Evolutionary conservation across 2,113 vertebrate genomes (phyloP).

Genomic region (Takifugu bimaculatus): DNA sequence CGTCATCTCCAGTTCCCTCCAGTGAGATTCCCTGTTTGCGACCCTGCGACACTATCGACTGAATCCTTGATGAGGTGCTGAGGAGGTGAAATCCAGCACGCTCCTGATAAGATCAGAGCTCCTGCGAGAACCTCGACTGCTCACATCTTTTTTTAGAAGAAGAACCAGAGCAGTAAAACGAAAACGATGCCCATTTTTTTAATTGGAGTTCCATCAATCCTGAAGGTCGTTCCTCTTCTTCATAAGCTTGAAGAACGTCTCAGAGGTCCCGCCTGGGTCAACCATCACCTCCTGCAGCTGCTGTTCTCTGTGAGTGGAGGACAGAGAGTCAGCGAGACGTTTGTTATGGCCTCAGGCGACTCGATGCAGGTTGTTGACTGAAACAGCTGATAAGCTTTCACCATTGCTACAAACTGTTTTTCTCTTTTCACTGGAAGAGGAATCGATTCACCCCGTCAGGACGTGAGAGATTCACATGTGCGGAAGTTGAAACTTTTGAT

Average conservation of each 20-base stretch:
- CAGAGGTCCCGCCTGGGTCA: not conserved
- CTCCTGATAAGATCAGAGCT: conserved; percentile 80
- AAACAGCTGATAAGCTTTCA: not conserved
- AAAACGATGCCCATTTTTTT: too few species aligned
- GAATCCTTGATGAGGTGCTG: conserved; percentile 82
- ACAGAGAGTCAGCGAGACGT: not conserved
- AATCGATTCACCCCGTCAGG: too few species aligned
- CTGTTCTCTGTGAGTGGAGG: conserved; percentile 4
- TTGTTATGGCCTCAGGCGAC: conserved; percentile 36
- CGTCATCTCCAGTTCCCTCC: conserved; percentile 33
- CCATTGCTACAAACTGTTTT: too few species aligned
- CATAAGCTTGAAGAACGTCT: too few species aligned
- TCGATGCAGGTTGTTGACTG: conserved; percentile 25
- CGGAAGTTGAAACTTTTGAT: conserved; percentile 1
- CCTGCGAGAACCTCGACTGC: conserved; percentile 19
- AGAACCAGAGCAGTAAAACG: too few species aligned
- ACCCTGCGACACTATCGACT: conserved; percentile 75
- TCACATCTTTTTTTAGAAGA: too few species aligned
- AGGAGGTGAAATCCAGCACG: conserved; percentile 84
- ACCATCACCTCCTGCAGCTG: conserved; percentile 6
- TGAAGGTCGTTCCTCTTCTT: too few species aligned
- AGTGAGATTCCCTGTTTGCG: conserved; percentile 47
- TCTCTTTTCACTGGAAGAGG: too few species aligned
- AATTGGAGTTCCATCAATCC: too few species aligned
- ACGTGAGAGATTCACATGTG: too few species aligned